Conservation (phyloP, 23 tunicate species). For the Corella eumyota region DNA sequence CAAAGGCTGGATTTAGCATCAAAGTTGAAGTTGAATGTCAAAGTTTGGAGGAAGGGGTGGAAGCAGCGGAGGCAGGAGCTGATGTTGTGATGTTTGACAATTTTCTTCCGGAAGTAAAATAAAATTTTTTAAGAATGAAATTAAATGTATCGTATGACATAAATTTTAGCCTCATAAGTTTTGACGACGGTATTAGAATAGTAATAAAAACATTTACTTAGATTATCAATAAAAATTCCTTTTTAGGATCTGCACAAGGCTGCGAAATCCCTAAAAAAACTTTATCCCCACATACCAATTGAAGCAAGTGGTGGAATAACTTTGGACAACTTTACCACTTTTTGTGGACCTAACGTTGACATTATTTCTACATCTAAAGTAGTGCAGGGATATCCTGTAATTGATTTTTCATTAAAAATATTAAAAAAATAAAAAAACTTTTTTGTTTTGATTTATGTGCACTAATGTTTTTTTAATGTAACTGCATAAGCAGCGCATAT, state of each 20-base stretch:
- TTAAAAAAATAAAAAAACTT: constrained; percentile 1
- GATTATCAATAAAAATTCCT: too few relatives aligned
- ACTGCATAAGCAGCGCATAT: too few relatives aligned
- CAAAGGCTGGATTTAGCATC: constrained; percentile 33
- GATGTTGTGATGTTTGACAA: constrained; percentile 81
- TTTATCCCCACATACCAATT: constrained; percentile 29
- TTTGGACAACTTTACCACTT: constrained; percentile 20
- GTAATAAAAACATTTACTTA: too few relatives aligned
- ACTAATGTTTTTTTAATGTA: too few relatives aligned
- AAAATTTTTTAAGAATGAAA: too few relatives aligned
- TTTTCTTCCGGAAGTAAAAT: constrained; percentile 35
- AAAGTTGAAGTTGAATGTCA: constrained; percentile 80
- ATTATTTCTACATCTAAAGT: constrained; percentile 61
- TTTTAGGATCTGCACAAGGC: constrained; percentile 22
- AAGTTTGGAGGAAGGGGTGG: constrained; percentile 35
- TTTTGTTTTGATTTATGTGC: neutral
- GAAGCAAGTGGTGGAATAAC: constrained; percentile 76
- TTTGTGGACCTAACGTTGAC: constrained; percentile 42
- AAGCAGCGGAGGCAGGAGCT: constrained; percentile 68
- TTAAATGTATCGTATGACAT: neutral
- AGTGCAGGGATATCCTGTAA: constrained; percentile 47
- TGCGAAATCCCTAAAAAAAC: constrained; percentile 15
- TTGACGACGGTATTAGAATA: too few relatives aligned
- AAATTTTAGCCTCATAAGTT: too few relatives aligned
- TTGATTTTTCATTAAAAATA: constrained; percentile 65